Conservation (phyloP, 2,113 vertebrate species). For the Pseudorhombus dupliciocellatus region DNA sequence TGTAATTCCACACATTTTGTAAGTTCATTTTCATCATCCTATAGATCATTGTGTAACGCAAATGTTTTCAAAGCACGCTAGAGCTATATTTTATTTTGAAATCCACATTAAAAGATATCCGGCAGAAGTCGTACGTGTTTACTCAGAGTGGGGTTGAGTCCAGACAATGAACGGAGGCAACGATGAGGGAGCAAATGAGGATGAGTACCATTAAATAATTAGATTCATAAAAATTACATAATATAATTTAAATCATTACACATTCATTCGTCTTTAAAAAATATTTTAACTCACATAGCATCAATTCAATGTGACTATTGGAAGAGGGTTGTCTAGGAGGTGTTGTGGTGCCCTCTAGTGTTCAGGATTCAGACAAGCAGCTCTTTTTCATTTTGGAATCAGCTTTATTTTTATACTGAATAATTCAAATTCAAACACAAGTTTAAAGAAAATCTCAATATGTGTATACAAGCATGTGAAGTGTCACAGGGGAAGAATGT, state of each 20-base stretch:
- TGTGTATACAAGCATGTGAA: too few species aligned
- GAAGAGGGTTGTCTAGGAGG: not conserved
- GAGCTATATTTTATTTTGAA: slow-evolving; percentile 58
- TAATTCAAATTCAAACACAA: not conserved
- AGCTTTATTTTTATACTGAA: not conserved
- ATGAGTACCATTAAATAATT: too few species aligned
- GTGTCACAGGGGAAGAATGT: too few species aligned
- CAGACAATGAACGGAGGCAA: slow-evolving; percentile 25
- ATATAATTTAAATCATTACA: not conserved
- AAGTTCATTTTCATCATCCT: not conserved
- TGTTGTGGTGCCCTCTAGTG: slow-evolving; percentile 51
- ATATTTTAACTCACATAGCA: not conserved
- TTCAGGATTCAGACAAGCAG: not conserved
- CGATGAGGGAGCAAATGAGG: slow-evolving; percentile 11
- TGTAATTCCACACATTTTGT: not conserved
- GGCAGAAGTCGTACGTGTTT: slow-evolving; percentile 4
- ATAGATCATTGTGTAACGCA: too few species aligned
- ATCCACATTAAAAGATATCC: not conserved
- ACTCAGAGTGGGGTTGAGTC: not conserved
- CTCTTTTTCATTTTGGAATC: not conserved
- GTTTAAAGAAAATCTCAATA: not conserved
- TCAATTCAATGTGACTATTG: not conserved
- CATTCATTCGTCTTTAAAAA: not conserved
- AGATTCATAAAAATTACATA: too few species aligned
- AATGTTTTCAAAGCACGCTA: too few species aligned